phyloP scores from a whole-genome alignment of 2,797 vertebrate species.

The Sphenodon punctatus region DNA sequence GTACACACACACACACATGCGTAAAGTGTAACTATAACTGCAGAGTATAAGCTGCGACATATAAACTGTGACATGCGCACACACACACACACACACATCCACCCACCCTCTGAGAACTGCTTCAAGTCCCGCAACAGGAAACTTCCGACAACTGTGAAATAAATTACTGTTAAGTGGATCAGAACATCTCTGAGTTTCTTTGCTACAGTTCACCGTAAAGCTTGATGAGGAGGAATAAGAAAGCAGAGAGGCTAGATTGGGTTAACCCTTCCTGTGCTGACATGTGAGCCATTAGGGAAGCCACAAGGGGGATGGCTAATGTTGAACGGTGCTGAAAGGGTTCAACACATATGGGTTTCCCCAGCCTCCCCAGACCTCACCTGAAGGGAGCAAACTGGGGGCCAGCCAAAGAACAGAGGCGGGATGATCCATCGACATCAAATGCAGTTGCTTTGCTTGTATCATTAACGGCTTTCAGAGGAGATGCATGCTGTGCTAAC shows the following conservation, averaged over 20 bases:
- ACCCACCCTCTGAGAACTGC: too few relatives aligned
- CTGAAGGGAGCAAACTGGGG: neutral
- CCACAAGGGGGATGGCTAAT: too few relatives aligned
- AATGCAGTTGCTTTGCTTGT: neutral
- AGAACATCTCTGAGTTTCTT: neutral
- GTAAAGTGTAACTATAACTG: neutral
- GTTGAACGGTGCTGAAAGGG: rapidly evolving
- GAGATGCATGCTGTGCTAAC: neutral
- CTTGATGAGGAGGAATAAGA: neutral
- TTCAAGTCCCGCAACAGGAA: neutral
- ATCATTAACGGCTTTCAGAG: neutral
- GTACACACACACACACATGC: neutral
- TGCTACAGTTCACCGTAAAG: rapidly evolving
- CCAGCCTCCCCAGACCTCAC: neutral
- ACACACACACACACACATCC: neutral
- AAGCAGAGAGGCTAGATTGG: too few relatives aligned
- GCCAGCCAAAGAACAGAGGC: neutral
- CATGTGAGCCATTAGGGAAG: too few relatives aligned
- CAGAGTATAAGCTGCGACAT: neutral
- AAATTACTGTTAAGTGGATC: constrained; percentile 25
- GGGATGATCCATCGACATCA: neutral
- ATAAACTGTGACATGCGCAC: neutral
- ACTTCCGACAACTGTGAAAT: neutral
- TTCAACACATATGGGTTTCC: neutral
- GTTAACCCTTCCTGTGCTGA: too few relatives aligned